Conservation (phyloP, 2,888 invertebrate genomes). For the Leptopterna dolabrata region DNA sequence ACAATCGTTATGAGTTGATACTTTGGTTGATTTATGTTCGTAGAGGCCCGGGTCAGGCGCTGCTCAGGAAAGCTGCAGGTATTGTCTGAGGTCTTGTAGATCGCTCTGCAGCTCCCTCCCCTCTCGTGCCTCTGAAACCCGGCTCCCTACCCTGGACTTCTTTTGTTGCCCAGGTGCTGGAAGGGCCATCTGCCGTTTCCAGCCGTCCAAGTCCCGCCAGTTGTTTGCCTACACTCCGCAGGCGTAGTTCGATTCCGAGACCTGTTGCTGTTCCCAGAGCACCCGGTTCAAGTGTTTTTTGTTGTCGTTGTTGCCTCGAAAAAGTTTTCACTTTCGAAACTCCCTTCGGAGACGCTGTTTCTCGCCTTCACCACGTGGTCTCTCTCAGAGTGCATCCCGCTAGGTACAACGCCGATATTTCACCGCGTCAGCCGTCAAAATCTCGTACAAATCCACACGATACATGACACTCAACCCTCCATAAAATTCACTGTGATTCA, state of each 20-base stretch:
- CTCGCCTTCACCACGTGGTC: neutral
- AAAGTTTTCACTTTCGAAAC: neutral
- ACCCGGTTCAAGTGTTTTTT: neutral
- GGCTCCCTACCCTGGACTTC: constrained; percentile 14
- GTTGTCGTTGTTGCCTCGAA: neutral
- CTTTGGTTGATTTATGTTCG: neutral
- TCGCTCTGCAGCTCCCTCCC: neutral
- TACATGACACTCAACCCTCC: neutral
- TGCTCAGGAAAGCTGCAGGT: neutral
- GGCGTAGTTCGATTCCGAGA: neutral
- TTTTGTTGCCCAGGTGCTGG: constrained; percentile 37
- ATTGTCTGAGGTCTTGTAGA: neutral
- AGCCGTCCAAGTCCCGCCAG: neutral
- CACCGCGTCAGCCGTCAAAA: neutral
- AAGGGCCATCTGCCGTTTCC: constrained; percentile 21
- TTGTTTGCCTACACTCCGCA: neutral
- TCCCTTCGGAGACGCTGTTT: neutral
- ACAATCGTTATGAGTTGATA: too few relatives aligned
- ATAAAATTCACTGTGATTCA: neutral
- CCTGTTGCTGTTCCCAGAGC: neutral
- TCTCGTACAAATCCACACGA: neutral
- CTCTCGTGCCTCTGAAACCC: neutral
- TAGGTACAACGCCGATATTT: neutral
- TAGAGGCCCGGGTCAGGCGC: neutral
- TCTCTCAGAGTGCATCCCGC: neutral